These are phyloP conservation scores for Bothrops alternatus DNA, from an alignment of 2,797 vertebrate genomes.

Conservation along the genomic window DNA sequence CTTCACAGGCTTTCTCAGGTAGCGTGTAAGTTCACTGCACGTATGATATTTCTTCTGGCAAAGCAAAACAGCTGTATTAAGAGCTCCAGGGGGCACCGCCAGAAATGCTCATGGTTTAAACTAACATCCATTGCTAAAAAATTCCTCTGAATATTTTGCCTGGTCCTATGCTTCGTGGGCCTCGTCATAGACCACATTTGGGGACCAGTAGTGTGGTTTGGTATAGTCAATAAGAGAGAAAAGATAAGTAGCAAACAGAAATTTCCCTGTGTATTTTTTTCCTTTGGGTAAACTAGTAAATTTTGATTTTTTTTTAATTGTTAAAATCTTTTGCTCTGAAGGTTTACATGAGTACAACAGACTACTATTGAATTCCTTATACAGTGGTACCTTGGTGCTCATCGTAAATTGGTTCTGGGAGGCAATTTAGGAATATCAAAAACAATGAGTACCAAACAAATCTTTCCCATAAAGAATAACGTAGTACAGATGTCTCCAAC, in stretches of 20 bases:
- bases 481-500: no score
- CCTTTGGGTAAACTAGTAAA: background rate
- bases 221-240: background rate
- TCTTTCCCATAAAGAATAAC: background rate
- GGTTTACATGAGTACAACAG: background rate
- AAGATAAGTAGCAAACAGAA: background rate
- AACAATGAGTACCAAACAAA: background rate
- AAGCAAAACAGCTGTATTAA: background rate
- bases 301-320: background rate
- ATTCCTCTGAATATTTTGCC: background rate
- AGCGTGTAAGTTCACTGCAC: background rate
- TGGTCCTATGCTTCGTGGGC: background rate
- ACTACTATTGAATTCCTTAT: background rate
- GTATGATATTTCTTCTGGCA: background rate
- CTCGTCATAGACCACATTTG: background rate
- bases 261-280: background rate
- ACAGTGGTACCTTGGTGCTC: background rate
- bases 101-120: background rate
- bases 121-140: background rate
- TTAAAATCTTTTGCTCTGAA: background rate
- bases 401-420: background rate
- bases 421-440: background rate
- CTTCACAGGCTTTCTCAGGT: background rate
- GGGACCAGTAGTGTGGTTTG: background rate
- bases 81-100: background rate